phyloP scores from a whole-genome alignment of 2,113 vertebrate species.

The Tragelaphus imberbis region DNA sequence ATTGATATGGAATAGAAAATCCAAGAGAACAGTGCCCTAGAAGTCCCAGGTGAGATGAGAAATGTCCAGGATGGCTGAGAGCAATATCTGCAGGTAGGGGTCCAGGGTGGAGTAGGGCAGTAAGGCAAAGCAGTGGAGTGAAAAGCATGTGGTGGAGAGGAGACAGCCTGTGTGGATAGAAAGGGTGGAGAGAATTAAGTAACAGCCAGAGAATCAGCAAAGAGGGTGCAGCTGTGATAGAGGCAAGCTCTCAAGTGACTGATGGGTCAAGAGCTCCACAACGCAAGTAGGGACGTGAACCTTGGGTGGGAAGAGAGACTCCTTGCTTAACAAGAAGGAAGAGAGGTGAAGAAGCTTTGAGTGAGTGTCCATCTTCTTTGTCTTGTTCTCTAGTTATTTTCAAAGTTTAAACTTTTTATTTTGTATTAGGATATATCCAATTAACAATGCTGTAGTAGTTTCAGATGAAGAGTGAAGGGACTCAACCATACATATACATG shows the following conservation, averaged over 20 bases:
- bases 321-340: not conserved
- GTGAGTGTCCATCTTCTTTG: not conserved
- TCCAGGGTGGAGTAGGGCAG: not conserved
- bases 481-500: not conserved
- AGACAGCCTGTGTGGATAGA: not conserved
- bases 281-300: not conserved
- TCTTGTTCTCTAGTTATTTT: not conserved
- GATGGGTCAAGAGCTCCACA: not conserved
- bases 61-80: not conserved
- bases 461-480: not conserved
- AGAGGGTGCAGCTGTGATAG: not conserved
- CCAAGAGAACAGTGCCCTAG: not conserved
- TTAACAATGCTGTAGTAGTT: not conserved
- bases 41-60: not conserved
- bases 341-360: not conserved
- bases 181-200: not conserved
- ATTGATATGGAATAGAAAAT: not conserved
- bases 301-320: not conserved
- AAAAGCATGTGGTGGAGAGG: not conserved
- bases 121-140: not conserved
- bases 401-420: not conserved
- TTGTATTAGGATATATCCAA: not conserved
- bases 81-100: not conserved
- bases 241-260: not conserved
- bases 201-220: not conserved